Conservation (phyloP, 2,113 vertebrate species). For the Bothrops jararaca region DNA sequence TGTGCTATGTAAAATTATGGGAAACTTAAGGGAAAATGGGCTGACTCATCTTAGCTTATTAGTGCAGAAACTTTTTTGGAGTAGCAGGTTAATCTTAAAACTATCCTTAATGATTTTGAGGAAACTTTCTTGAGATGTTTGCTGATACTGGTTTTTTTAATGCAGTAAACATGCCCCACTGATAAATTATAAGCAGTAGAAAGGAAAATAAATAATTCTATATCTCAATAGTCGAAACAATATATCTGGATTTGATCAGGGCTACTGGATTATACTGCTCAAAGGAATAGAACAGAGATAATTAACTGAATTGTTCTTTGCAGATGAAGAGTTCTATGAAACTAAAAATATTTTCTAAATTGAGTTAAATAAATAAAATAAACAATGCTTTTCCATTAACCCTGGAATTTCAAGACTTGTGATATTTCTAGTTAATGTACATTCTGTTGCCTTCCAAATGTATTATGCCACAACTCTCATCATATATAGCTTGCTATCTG, state of each 20-base stretch:
- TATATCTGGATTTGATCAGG: not conserved
- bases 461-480: not conserved
- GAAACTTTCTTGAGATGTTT: not conserved
- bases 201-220: rapidly evolving
- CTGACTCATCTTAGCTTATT: conserved; percentile 9
- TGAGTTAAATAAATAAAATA: not conserved
- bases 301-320: not conserved
- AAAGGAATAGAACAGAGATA: not conserved
- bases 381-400: not conserved
- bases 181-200: not conserved
- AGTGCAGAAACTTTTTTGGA: not conserved
- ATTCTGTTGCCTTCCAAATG: not conserved
- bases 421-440: not conserved
- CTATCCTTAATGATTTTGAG: conserved; percentile 18
- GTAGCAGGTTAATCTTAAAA: conserved; percentile 16
- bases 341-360: not conserved
- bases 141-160: not conserved
- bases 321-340: not conserved
- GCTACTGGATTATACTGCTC: rapidly evolving
- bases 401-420: not conserved
- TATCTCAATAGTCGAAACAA: not conserved
- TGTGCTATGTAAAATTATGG: conserved; percentile 19
- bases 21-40: conserved; percentile 23
- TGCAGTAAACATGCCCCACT: not conserved
- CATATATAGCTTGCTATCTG: not conserved